Evolutionary conservation across 2,797 vertebrate genomes (phyloP).

Genomic region (Liparis tanakae): DNA sequence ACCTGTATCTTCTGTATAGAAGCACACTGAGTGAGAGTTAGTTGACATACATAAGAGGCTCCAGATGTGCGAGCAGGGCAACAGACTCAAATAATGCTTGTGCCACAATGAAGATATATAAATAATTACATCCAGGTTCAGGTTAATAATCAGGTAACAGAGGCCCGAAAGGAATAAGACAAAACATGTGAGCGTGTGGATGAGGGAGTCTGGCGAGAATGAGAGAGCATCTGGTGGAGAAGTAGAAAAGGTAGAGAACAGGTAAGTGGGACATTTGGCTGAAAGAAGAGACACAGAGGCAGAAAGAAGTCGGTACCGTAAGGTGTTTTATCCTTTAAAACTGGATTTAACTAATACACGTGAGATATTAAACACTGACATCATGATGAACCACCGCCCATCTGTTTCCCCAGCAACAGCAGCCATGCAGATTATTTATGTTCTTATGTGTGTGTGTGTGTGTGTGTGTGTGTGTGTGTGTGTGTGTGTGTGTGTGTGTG

Average conservation of each 20-base stretch:
- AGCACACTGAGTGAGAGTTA: not conserved
- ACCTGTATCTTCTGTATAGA: not conserved
- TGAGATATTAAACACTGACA: constrained; percentile 3
- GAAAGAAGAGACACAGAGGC: not conserved
- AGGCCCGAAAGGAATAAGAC: not conserved
- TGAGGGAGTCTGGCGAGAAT: not conserved
- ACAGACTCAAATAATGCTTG: not conserved
- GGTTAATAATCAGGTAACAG: not conserved
- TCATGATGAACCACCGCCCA: constrained; percentile 5
- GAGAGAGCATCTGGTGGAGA: not conserved
- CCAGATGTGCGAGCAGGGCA: not conserved
- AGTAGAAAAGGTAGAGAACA: not conserved
- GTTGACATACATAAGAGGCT: not conserved
- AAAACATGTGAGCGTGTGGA: not conserved
- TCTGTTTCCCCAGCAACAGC: constrained; percentile 54
- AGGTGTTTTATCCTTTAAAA: not conserved
- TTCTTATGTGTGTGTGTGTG: constrained; percentile 4
- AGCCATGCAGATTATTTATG: constrained; percentile 31
- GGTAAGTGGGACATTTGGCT: not conserved
- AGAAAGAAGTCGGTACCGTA: not conserved
- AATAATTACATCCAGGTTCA: not conserved
- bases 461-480: not conserved
- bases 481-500: constrained; percentile 6
- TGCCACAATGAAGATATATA: not conserved
- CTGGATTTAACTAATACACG: not conserved